A percentile compares a stretch with the other conserved stretches of the same genome.
phyloP scores from a whole-genome alignment of 2,888 invertebrate genomes.

The Euplexia lucipara region DNA sequence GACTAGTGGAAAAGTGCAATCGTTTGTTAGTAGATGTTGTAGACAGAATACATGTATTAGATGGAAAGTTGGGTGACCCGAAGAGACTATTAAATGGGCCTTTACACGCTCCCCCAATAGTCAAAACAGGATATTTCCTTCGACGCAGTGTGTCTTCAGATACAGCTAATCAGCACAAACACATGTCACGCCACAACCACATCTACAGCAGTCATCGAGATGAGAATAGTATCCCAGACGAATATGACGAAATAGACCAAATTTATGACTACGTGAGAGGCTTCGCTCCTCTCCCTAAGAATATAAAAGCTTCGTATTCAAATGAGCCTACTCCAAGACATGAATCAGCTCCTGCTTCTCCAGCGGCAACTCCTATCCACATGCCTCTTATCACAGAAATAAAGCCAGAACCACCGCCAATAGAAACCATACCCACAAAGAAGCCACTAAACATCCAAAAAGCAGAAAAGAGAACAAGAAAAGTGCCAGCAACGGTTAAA shows the following conservation, averaged over 20 bases:
- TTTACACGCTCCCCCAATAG: conserved; percentile 84
- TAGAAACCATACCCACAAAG: conserved; percentile 97
- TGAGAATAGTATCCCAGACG: conserved; percentile 93
- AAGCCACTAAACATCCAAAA: conserved; percentile 91
- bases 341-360: conserved; percentile 91
- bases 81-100: conserved; percentile 86
- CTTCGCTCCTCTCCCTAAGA: conserved; percentile 97
- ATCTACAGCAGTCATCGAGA: conserved; percentile 92
- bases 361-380: conserved; percentile 90
- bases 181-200: conserved; percentile 88
- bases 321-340: conserved; percentile 85
- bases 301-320: conserved; percentile 92
- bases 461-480: conserved; percentile 94
- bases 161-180: conserved; percentile 92
- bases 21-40: conserved; percentile 94
- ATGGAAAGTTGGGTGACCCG: conserved; percentile 94
- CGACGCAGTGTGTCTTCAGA: conserved; percentile 95
- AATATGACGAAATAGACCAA: conserved; percentile 99
- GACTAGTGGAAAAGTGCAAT: conserved; percentile 95
- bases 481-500: conserved; percentile 91
- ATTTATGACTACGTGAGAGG: conserved; percentile 99
- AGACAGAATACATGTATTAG: conserved; percentile 95
- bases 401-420: conserved; percentile 97
- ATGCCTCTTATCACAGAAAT: conserved; percentile 90
- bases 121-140: conserved; percentile 93